Percentiles rank a stretch among this genome's conserved stretches.
Conservation (phyloP, 2,888 invertebrate species). For the Synergus gifuensis region DNA sequence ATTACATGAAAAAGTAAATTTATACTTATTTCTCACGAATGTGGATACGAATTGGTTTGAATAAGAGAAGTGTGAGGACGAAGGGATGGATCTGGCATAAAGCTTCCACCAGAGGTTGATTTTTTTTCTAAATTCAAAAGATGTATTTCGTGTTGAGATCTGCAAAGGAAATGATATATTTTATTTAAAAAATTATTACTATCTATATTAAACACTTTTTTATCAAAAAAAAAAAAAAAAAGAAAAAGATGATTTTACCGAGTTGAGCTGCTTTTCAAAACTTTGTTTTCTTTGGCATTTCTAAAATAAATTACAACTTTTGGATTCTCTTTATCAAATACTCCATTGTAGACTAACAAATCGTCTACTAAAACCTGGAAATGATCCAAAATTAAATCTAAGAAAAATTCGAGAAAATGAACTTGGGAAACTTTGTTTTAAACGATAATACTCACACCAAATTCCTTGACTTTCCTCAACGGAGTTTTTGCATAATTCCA, state of each 20-base stretch:
- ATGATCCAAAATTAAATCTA: not conserved
- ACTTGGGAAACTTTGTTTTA: not conserved
- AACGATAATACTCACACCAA: constrained; percentile 82
- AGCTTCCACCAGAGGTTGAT: constrained; percentile 68
- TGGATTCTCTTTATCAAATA: constrained; percentile 76
- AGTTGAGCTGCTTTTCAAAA: constrained; percentile 63
- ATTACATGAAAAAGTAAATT: not conserved
- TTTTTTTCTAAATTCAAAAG: constrained; percentile 60
- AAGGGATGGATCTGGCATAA: constrained; percentile 78
- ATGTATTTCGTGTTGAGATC: constrained; percentile 58
- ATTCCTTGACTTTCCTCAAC: constrained; percentile 88
- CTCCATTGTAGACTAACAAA: constrained; percentile 88
- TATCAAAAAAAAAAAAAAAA: not conserved
- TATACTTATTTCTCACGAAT: not conserved
- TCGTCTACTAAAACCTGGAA: constrained; percentile 88
- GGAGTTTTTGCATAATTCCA: constrained; percentile 93
- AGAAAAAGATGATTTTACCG: constrained; percentile 44
- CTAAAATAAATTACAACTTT: constrained; percentile 73
- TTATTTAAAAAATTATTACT: not conserved
- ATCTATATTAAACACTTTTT: not conserved
- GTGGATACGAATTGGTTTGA: constrained; percentile 48
- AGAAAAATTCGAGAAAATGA: not conserved
- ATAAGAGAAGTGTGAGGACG: constrained; percentile 78
- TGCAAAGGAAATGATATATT: constrained; percentile 41
- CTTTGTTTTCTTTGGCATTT: constrained; percentile 70